A percentile compares a stretch with the other conserved stretches of the same genome.
These are phyloP conservation scores for Rhadinocentrus ornatus DNA, from an alignment of 2,797 vertebrate species.

Conservation along the genomic window DNA sequence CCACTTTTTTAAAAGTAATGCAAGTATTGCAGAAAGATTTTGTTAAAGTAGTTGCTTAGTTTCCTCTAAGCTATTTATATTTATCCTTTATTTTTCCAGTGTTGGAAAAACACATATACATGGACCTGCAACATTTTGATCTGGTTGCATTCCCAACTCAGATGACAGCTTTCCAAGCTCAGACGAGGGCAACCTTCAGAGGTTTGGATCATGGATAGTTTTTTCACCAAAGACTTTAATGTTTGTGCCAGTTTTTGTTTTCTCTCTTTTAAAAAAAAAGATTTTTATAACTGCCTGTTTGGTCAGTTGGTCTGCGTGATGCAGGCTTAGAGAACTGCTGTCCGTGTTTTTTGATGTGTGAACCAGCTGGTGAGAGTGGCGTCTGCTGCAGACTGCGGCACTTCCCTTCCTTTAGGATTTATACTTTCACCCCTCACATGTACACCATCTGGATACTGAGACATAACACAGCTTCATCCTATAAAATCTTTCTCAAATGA, in stretches of 20 bases:
- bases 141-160: not conserved
- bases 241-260: not conserved
- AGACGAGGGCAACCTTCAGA: not conserved
- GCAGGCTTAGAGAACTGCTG: slow-evolving; percentile 4
- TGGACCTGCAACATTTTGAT: not conserved
- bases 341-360: slow-evolving; percentile 21
- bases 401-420: slow-evolving; percentile 4
- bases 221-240: not conserved
- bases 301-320: slow-evolving; percentile 18
- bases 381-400: slow-evolving; percentile 13
- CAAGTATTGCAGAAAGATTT: not conserved
- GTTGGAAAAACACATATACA: not conserved
- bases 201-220: not conserved
- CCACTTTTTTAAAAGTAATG: not conserved
- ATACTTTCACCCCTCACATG: no score
- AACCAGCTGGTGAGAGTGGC: slow-evolving; percentile 33
- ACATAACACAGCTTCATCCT: not conserved
- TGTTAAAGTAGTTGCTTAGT: not conserved
- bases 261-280: no score
- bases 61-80: not conserved
- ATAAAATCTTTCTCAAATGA: not conserved
- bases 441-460: no score
- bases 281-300: not conserved
- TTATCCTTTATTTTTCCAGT: not conserved
- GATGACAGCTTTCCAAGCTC: not conserved